Evolutionary conservation across 2,113 vertebrate genomes (phyloP).

Genomic region (Morone saxatilis): DNA sequence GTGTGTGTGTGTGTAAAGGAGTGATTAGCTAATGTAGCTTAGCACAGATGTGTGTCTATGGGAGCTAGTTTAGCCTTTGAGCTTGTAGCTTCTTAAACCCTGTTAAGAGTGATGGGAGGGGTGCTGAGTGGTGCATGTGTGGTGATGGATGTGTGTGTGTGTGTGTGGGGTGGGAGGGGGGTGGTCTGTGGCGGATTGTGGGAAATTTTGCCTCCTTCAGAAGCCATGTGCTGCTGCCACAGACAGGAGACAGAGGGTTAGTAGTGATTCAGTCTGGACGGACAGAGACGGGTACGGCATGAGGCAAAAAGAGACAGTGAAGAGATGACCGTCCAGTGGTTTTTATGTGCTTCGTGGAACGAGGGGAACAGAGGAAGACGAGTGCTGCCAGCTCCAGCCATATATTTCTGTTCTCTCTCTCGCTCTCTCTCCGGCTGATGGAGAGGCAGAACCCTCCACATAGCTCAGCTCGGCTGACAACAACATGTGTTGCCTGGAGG

Average conservation of each 20-base stretch:
- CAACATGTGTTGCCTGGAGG: slow-evolving; percentile 73
- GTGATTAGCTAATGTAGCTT: slow-evolving; percentile 49
- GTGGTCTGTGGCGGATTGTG: slow-evolving; percentile 52
- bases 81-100: slow-evolving; percentile 66
- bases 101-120: slow-evolving; percentile 55
- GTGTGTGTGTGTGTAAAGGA: slow-evolving; percentile 24
- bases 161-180: not conserved
- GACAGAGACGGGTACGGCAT: slow-evolving; percentile 45
- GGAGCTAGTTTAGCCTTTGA: slow-evolving; percentile 46
- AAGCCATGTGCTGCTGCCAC: slow-evolving; percentile 65
- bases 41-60: slow-evolving; percentile 30
- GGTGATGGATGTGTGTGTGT: slow-evolving; percentile 12
- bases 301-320: slow-evolving; percentile 50
- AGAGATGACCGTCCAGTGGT: slow-evolving; percentile 46
- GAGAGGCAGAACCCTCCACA: slow-evolving; percentile 57
- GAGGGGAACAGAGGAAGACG: not conserved
- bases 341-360: slow-evolving; percentile 35
- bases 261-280: slow-evolving; percentile 56
- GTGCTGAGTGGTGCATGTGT: slow-evolving; percentile 32
- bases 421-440: slow-evolving; percentile 41
- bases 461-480: slow-evolving; percentile 70
- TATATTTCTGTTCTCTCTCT: slow-evolving; percentile 19
- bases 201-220: slow-evolving; percentile 51
- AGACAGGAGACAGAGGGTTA: slow-evolving; percentile 65
- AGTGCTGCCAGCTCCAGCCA: slow-evolving; percentile 39